Percentiles rank a stretch among this genome's conserved stretches.
Evolutionary conservation across 2,888 invertebrate species (phyloP).

Genomic region (Phasia obesa): DNA sequence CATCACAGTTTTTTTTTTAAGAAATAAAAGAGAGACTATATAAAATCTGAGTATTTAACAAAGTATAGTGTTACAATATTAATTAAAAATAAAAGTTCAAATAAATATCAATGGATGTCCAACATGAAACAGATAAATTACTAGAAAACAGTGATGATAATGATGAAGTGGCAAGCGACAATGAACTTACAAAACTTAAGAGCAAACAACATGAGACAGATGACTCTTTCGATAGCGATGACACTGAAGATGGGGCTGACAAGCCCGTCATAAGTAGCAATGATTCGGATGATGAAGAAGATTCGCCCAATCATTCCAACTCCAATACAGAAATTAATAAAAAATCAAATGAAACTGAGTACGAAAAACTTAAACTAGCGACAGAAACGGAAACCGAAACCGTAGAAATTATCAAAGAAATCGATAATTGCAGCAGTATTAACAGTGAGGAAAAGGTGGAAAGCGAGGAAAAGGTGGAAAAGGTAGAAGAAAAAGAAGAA

Average conservation of each 20-base stretch:
- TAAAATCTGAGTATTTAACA: too few species aligned
- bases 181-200: constrained; percentile 32
- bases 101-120: constrained; percentile 53
- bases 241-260: constrained; percentile 54
- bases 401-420: constrained; percentile 65
- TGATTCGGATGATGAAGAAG: constrained; percentile 55
- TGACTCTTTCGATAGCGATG: constrained; percentile 52
- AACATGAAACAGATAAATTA: constrained; percentile 61
- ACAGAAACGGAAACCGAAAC: constrained; percentile 68
- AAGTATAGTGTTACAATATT: constrained; percentile 24
- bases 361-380: constrained; percentile 29
- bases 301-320: constrained; percentile 45
- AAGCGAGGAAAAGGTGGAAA: too few species aligned
- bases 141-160: constrained; percentile 38
- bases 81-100: constrained; percentile 2
- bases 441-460: constrained; percentile 18
- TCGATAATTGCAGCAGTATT: constrained; percentile 56
- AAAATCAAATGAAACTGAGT: constrained; percentile 22
- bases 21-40: constrained; percentile 43
- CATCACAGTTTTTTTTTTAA: constrained; percentile 31
- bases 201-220: constrained; percentile 33
- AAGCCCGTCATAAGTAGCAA: constrained; percentile 42
- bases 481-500: too few species aligned
- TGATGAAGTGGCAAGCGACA: constrained; percentile 5
- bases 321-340: constrained; percentile 30